These are phyloP conservation scores for Pogoniulus pusillus DNA, from an alignment of 2,797 vertebrate species.

Conservation along the genomic window DNA sequence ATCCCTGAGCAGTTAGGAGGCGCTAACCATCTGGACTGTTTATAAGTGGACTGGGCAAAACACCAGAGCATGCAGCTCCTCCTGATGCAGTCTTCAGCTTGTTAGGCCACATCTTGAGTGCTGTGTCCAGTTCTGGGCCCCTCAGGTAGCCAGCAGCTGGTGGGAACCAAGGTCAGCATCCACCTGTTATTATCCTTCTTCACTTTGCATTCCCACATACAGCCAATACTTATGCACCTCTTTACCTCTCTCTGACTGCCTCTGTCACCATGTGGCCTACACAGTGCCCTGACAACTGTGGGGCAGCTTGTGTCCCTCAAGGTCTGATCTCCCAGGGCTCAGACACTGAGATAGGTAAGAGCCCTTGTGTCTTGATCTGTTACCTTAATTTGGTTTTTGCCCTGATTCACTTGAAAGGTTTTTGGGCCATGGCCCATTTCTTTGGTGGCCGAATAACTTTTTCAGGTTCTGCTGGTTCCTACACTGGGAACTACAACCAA, in stretches of 20 bases:
- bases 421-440: not conserved
- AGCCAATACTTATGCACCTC: fast-evolving
- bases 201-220: too few relatives aligned
- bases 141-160: too few relatives aligned
- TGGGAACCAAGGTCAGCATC: too few relatives aligned
- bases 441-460: not conserved
- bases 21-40: not conserved
- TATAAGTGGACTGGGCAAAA: not conserved
- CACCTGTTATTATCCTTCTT: too few relatives aligned
- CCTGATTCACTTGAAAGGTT: not conserved
- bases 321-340: not conserved
- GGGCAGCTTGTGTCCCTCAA: not conserved
- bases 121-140: too few relatives aligned
- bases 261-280: fast-evolving
- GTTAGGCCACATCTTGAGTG: too few relatives aligned
- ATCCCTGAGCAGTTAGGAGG: not conserved
- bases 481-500: not conserved
- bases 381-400: too few relatives aligned
- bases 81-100: fast-evolving
- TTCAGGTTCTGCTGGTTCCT: not conserved
- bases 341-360: too few relatives aligned
- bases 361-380: too few relatives aligned
- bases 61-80: not conserved
- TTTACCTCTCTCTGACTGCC: not conserved
- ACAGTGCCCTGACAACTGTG: too few relatives aligned